phyloP scores from a whole-genome alignment of 2,888 invertebrate genomes.

The Pseudanteris insignis region DNA sequence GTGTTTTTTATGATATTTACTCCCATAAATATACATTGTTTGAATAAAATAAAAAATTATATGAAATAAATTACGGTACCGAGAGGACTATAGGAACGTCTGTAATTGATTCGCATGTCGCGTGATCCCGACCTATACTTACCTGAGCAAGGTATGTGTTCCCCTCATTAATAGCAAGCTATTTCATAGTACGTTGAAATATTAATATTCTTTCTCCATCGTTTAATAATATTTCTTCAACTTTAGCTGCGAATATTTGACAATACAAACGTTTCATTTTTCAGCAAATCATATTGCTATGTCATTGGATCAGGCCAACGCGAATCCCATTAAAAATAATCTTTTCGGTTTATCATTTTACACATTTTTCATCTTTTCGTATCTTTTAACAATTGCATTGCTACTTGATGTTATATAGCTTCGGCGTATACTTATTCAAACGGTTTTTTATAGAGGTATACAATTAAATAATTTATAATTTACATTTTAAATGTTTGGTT shows the following conservation, averaged over 20 bases:
- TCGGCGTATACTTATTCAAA: slow-evolving; percentile 47
- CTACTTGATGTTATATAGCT: slow-evolving; percentile 28
- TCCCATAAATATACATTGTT: slow-evolving; percentile 3
- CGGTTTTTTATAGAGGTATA: slow-evolving; percentile 52
- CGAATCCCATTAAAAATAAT: slow-evolving; percentile 32
- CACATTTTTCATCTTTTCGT: slow-evolving; percentile 1
- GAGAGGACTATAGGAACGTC: slow-evolving; percentile 3
- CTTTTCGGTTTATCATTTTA: not conserved
- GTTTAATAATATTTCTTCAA: not conserved
- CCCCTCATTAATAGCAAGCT: slow-evolving; percentile 46
- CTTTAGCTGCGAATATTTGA: not conserved
- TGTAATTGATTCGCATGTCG: slow-evolving; percentile 20
- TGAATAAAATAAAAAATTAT: slow-evolving; percentile 3
- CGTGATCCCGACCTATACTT: slow-evolving; percentile 59
- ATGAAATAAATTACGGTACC: not conserved
- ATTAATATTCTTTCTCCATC: not conserved
- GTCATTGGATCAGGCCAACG: slow-evolving; percentile 44
- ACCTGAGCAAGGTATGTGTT: slow-evolving; percentile 54
- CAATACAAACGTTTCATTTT: slow-evolving; percentile 11
- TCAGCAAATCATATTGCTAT: slow-evolving; percentile 47
- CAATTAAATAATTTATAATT: slow-evolving; percentile 62
- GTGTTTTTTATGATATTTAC: slow-evolving; percentile 5
- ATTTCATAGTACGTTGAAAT: slow-evolving; percentile 14
- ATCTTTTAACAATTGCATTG: not conserved
- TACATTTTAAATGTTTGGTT: slow-evolving; percentile 48